Evolutionary conservation across 2,888 invertebrate genomes (phyloP), one percentile per base, ranked within the genome.

Genomic region (Homarus gammarus): DNA sequence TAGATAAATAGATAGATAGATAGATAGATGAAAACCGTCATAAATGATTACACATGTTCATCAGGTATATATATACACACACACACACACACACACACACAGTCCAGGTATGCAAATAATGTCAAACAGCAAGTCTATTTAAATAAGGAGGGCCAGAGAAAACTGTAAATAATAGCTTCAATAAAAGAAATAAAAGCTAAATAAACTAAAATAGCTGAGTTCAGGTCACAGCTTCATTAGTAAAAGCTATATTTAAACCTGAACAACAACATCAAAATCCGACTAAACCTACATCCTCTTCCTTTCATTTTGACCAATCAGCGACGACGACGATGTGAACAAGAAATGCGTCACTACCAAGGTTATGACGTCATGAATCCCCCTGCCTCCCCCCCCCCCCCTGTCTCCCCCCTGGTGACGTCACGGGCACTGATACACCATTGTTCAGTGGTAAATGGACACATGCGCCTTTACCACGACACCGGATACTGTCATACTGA

Each of bases 251-350:
- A 49, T 49, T 18, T 56, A 56, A 56, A 18, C 18, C 18, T 49
- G 12, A 49, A 18, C 15, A 56, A 56, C n/a, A 56, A 56, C 15
- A 3, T 1, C 10, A 56, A 18, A 56, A 1, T 18, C n/a, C n/a
- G n/a, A n/a, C n/a, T n/a, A n/a, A n/a, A 18, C 22, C 18, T 88
- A 77, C 88, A 88, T 88, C 84, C 79, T 84, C 56, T 56, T 56
- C 56, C 56, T 56, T 56, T 22, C 56, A 22, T 56, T 15, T 18
- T 12, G 22, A 56, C 56, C 56, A 56, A 56, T 56, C 56, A 56
- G 18, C 10, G 5, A 22, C 56, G 3, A 22, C 5, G 56, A 18
- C 2, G 56, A 56, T 56, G 56, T 56, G 56, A 56, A 56, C 56
- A 56, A 1, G 18, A 56, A n/a, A 1, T 18, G 18, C 56, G 56